Evolutionary conservation across 2,797 vertebrate species (phyloP), one percentile per base, ranked within the genome.

Genomic region (Xenops minutus): DNA sequence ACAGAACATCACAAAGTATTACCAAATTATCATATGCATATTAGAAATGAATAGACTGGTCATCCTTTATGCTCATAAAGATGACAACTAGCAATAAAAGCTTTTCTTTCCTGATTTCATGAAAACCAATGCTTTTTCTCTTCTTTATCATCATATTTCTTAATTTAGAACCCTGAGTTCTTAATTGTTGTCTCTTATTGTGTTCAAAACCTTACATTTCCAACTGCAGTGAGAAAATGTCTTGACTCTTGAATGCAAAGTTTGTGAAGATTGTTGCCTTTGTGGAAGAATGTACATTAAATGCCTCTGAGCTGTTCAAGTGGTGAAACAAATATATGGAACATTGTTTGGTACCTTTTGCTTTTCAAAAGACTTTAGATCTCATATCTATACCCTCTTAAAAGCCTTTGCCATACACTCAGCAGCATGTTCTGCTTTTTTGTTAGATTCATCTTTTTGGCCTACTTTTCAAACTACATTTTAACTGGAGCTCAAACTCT

Each of bases 391-490:
- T 90, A 66, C 66, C 62, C 48, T 68, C 81, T 62, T 87, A 85
- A 93, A 75, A 97, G 85, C 88, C 88, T 96, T 91, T 92, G 84
- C 94, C 55, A 72, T 66, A 37, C 48, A 73, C 51, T 79, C 72
- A 92, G 87, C 94, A 71, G 90, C 41, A 19, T 11, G 69, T 88
- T 91, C 89, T 88, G 86, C 91, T 95, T 95, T 93, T 96, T 96
- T 97, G 94, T 97, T 94, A 95, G 93, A 90, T 89, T 94, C n/a
- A 92, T 96, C 95, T 96, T 95, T 96, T 95, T 96, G 95, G 94
- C 96, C 93, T 97, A 95, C 93, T 96, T 97, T 97, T 94, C 90
- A 94, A 94, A 94, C 93, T 95, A 74, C 94, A 54, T 97, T 97
- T 97, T 95, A 96, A 79, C 93, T 95, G 92, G 80, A 91, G 96